phyloP scores from a whole-genome alignment of 2,888 invertebrate species.

The Piscicola geometra region DNA sequence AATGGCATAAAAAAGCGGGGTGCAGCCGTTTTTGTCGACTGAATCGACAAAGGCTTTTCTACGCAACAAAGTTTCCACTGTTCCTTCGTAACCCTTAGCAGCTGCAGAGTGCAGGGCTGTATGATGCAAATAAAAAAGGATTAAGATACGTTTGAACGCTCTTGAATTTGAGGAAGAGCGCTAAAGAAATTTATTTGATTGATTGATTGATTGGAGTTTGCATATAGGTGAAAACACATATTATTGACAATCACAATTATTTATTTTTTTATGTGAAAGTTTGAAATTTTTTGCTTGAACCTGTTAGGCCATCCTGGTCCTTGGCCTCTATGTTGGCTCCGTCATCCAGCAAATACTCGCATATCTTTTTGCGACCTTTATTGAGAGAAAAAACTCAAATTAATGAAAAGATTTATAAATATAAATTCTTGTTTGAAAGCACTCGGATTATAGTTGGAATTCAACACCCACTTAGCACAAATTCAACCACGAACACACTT shows the following conservation, averaged over 20 bases:
- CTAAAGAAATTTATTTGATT: too few relatives aligned
- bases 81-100: constrained; percentile 87
- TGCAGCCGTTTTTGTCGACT: constrained; percentile 87
- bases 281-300: constrained; percentile 43
- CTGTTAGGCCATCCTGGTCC: constrained; percentile 86
- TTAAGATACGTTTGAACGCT: too few relatives aligned
- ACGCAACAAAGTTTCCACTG: constrained; percentile 79
- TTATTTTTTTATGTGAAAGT: too few relatives aligned
- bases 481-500: too few relatives aligned
- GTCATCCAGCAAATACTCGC: constrained; percentile 78
- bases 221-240: not conserved
- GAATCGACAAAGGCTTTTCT: constrained; percentile 78
- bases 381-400: too few relatives aligned
- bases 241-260: not conserved
- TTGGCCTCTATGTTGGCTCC: constrained; percentile 76
- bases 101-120: constrained; percentile 89
- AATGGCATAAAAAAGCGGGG: constrained; percentile 91
- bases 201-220: not conserved
- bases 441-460: too few relatives aligned
- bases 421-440: too few relatives aligned
- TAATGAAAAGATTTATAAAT: too few relatives aligned
- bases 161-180: too few relatives aligned
- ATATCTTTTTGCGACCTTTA: constrained; percentile 47
- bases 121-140: too few relatives aligned
- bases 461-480: too few relatives aligned